Percentiles rank a stretch among this genome's conserved stretches.
Conservation (phyloP, 2,113 vertebrate species). For the Sphyrna mokarran region DNA sequence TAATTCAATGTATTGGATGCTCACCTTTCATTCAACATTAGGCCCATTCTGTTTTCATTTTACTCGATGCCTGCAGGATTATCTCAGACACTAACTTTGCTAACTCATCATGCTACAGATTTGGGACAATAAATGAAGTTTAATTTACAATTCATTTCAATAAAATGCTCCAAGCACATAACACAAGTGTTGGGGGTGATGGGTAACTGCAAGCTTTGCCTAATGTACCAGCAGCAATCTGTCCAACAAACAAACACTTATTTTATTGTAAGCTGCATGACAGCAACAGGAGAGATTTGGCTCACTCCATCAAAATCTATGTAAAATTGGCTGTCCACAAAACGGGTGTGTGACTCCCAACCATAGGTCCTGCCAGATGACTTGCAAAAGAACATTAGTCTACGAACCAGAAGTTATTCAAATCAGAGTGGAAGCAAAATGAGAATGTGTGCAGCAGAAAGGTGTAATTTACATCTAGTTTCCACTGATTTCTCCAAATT, state of each 20-base stretch:
- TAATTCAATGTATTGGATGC: background rate
- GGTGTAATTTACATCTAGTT: background rate
- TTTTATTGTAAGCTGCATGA: background rate
- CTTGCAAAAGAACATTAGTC: background rate
- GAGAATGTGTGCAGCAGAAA: background rate
- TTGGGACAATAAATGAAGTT: background rate
- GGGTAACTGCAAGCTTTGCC: background rate
- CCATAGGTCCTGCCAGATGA: background rate
- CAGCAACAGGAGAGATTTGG: background rate
- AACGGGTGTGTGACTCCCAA: too few relatives aligned
- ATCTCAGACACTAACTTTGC: background rate
- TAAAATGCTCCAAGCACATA: background rate
- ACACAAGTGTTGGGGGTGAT: background rate
- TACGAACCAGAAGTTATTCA: background rate
- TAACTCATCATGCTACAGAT: background rate
- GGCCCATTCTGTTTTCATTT: background rate
- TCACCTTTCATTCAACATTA: background rate
- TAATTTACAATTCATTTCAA: background rate
- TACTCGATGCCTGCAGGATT: background rate
- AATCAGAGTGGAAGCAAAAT: background rate
- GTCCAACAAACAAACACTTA: background rate
- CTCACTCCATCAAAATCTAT: background rate
- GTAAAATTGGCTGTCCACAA: background rate
- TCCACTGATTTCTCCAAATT: background rate
- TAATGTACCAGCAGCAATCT: background rate